A percentile compares a stretch with the other conserved stretches of the same genome.
Conservation (phyloP, 2,113 vertebrate genomes). For the Morone saxatilis region DNA sequence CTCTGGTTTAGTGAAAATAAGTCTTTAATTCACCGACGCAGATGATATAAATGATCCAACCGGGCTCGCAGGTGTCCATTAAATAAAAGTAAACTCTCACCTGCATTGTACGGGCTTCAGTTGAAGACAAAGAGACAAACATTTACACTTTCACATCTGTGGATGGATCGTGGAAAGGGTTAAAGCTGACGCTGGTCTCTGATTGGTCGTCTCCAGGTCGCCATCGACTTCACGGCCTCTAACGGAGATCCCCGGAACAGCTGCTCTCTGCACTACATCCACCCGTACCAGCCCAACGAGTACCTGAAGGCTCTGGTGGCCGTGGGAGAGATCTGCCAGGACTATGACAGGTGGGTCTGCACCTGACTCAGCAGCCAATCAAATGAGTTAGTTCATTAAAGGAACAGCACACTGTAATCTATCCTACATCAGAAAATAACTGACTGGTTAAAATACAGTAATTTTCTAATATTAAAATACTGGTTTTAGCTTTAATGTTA, state of each 20-base stretch:
- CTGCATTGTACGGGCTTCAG: too few relatives aligned
- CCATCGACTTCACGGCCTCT: slow-evolving; percentile 97
- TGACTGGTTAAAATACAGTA: too few relatives aligned
- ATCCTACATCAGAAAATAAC: not conserved
- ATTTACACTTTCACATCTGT: not conserved
- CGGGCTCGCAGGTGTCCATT: too few relatives aligned
- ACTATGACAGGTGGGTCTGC: slow-evolving; percentile 93
- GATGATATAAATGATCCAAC: too few relatives aligned
- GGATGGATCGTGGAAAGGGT: not conserved
- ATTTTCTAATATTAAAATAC: too few relatives aligned
- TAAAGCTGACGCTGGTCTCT: not conserved
- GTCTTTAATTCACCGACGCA: too few relatives aligned
- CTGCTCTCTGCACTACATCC: slow-evolving; percentile 98
- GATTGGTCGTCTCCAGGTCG: slow-evolving; percentile 88
- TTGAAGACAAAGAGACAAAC: not conserved
- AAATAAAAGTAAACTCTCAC: too few relatives aligned
- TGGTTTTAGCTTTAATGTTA: too few relatives aligned
- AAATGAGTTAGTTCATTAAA: not conserved
- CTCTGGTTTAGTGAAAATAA: too few relatives aligned
- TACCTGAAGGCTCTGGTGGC: slow-evolving; percentile 98
- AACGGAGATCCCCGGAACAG: slow-evolving; percentile 97
- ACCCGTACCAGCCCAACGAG: slow-evolving; percentile 97
- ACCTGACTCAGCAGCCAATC: slow-evolving; percentile 20
- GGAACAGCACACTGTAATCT: not conserved
- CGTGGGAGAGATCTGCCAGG: slow-evolving; percentile 98